Evolutionary conservation across 2,888 invertebrate genomes (phyloP), one percentile per base, ranked within the genome.

Genomic region (Monoplex corrugatus): DNA sequence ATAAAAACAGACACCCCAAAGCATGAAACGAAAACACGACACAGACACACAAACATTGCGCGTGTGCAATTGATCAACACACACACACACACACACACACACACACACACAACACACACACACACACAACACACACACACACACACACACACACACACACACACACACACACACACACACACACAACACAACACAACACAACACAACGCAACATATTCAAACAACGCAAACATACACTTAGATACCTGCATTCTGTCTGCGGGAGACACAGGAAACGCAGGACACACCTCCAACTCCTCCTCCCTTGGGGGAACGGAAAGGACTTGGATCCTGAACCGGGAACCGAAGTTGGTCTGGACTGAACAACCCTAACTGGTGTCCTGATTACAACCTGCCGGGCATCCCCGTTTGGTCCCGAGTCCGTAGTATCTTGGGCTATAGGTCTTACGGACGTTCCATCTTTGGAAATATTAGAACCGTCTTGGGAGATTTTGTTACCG

Each of bases 201-300:
- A 28, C 57, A 57, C 57, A 57, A 57, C 10, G 28, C 57, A 50
- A 8, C 19, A 50, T 57, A 57, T 57, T 28, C 10, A 10, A 23
- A 57, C 10, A 10, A 57, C 57, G 28, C 57, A 2, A 10, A 57
- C 35, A 32, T n/a, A 40, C 2, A 23, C 43, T 28, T 40, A n/a
- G n/a, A n/a, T 80, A 78, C 78, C 78, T 86, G 40, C 68, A 63
- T 38, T 82, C 82, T 80, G 68, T 88, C 83, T 6, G 57, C 57
- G 8, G 35, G 88, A 0, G 32, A 40, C 43, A 88, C 88, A 3
- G 88, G 88, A 32, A 88, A 88, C 19, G 88, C 88, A 6, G 88
- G 88, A 8, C 35, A 68, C 13, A 63, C 43, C 72, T 88, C 88
- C 13, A 43, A 63, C 38, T 87, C 83, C 8, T 32, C 78, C 43